Evolutionary conservation across 2,888 invertebrate species (phyloP).

Genomic region (Zonitis immaculata): DNA sequence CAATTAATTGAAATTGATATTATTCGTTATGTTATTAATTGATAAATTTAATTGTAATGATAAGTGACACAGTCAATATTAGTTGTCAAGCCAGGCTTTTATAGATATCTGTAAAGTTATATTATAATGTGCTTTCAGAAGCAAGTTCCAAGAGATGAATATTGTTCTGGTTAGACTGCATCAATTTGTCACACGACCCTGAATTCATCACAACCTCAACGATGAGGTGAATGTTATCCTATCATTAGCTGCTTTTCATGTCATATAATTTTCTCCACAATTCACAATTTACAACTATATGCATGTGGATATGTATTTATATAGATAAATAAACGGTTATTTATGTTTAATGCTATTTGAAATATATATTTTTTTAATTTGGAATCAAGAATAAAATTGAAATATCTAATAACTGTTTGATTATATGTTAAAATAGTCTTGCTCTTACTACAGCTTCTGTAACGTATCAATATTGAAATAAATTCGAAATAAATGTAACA

Average conservation of each 20-base stretch:
- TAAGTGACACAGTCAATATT: conserved; percentile 12
- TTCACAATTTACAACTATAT: background rate
- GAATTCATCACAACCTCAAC: conserved; percentile 25
- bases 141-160: conserved; percentile 21
- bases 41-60: conserved; percentile 11
- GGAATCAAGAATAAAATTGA: too few species aligned
- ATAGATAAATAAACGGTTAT: too few species aligned
- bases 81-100: conserved; percentile 8
- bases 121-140: conserved; percentile 18
- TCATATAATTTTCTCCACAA: background rate
- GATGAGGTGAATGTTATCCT: conserved; percentile 25
- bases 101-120: conserved; percentile 16
- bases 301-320: too few species aligned
- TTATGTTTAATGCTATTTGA: too few species aligned
- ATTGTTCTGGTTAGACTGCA: conserved; percentile 25
- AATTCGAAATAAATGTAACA: too few species aligned
- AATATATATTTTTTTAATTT: too few species aligned
- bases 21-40: background rate
- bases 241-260: conserved; percentile 13
- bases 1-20: background rate
- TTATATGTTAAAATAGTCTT: too few species aligned
- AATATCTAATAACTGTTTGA: too few species aligned
- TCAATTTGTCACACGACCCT: conserved; percentile 25
- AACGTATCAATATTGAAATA: too few species aligned
- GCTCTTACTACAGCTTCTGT: too few species aligned